Base-by-base conservation (phyloP, 2,113 vertebrate species). In the Chionomys nivalis region DNA sequence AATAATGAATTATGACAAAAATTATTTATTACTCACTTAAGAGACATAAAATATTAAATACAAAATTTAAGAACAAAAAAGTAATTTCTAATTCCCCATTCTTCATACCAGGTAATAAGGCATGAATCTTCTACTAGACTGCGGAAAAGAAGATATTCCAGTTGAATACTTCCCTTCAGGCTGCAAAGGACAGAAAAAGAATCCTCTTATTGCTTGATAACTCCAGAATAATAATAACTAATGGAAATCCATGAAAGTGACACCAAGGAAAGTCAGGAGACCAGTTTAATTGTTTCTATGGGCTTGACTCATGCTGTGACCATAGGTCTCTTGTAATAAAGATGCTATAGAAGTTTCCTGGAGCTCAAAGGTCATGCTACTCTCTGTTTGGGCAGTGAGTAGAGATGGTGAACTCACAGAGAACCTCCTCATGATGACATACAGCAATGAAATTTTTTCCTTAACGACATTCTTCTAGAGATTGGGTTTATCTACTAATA, bases 1-100 rank as follows among this genome's bases (percentile, higher is more conserved):
- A 97, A 97, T 96, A 96, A 97, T 97, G 55, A 95, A 98, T 94
- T 92, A 65, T 94, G 63, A 66, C 73, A 90, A 97, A 96, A 97
- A 97, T 96, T 91, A 96, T 95, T 93, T 94, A 97, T 96, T 96
- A 94, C 88, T 90, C 94, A 94, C 90, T 95, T 97, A 95, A 89
- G 52, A 85, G 47, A 3, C 73, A 96, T 97, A 94, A 96, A 97
- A 95, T 97, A 96, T 94, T 97, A 87, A 96, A 52, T 42, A 58
- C 1, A 52, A 93, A 93, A 87, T 96, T 91, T 95, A 96, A 96
- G 68, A 24, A 58, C 52, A 63, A 94, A 96, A 93, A 96, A 52
- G 92, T 66, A 76, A 94, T 96, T 96, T 89, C 85, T 83, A 90
- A 94, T 87, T 72, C 85, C 73, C 73, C 16, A 93, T 86, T 63